These are phyloP conservation scores for Ovibos moschatus DNA, from an alignment of 2,113 vertebrate genomes.

Conservation along the genomic window DNA sequence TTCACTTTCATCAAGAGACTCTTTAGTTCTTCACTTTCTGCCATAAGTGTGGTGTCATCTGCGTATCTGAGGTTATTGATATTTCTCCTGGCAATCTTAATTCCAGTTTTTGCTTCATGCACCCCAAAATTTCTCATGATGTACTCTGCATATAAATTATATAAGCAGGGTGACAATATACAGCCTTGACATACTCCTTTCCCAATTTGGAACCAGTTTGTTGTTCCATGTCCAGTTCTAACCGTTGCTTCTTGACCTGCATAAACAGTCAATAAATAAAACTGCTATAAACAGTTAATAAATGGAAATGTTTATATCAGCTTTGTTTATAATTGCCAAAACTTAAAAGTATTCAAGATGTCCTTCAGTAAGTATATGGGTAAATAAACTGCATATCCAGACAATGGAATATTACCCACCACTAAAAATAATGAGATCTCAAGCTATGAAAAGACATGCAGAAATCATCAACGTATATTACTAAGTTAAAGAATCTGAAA, in stretches of 20 bases:
- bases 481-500: background rate
- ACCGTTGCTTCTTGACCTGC: background rate
- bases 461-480: background rate
- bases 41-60: background rate
- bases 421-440: background rate
- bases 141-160: background rate
- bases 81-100: background rate
- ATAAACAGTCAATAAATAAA: background rate
- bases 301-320: background rate
- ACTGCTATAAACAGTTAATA: background rate
- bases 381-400: background rate
- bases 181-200: background rate
- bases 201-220: background rate
- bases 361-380: background rate
- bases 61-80: background rate
- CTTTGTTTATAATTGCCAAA: background rate
- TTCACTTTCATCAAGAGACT: background rate
- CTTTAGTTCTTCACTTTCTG: background rate
- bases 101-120: background rate
- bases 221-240: background rate
- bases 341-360: background rate
- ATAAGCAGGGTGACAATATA: background rate
- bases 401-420: background rate
- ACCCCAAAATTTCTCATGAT: background rate
- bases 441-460: background rate